Evolutionary conservation across 2,113 vertebrate genomes (phyloP), one percentile per base, ranked within the genome.

Genomic region (Okapia johnstoni): DNA sequence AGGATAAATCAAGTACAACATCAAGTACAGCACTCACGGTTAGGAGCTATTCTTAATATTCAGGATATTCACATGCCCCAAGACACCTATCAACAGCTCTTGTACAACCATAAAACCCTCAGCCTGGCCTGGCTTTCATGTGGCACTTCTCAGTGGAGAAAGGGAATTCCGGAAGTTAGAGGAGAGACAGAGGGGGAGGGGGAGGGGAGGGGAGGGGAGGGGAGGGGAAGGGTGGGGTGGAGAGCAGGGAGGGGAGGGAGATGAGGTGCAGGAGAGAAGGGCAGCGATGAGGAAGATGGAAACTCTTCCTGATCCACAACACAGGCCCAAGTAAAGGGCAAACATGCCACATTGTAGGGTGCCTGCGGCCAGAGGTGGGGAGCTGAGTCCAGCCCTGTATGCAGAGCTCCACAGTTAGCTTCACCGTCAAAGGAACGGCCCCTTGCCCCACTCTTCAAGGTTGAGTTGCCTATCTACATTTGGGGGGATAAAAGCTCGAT

Each of bases 21-120:
- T 63, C 57, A 79, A 57, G 57, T 57, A 80, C n/a, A 46, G 36
- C 8, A 85, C 66, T 36, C 57, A 46, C n/a, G 55, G 15, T 90
- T 55, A 63, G 48, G 52, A 95, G 40, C 9, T 55, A 9, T 60
- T 86, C 43, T 95, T 54, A 40, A 33, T 87, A 80, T 80, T 86
- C 48, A 55, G 57, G 50, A 58, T 36, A 89, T 58, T 73, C 66
- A 86, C 30, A 80, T 3, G n/a, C 79, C 14, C 23, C 33, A 11
- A 40, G 40, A 14, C 10, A 57, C 40, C 76, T 30, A 25, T 48
- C 86, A 85, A 80, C 30, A 79, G 36, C 61, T 79, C 57, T 79
- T 54, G 21, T 40, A 90, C 21, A 91, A 36, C 63, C 43, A 11
- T 23, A 63, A 60, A 86, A 12, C 23, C 36, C 33, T 40, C 26